These are phyloP conservation scores for Hemitrygon akajei DNA, from an alignment of 2,797 vertebrate species.

Conservation along the genomic window DNA sequence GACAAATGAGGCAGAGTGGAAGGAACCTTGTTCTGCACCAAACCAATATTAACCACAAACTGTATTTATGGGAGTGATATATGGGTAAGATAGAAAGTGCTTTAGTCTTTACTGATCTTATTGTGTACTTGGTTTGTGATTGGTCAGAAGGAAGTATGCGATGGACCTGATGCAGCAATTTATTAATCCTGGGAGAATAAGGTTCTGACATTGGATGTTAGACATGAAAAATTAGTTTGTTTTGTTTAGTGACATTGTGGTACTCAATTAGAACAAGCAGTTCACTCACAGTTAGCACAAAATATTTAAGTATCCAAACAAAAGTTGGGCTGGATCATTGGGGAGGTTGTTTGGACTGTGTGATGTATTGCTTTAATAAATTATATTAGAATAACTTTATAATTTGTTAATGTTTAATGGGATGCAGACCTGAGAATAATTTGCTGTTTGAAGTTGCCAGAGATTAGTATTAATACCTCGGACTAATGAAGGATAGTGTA, in stretches of 20 bases:
- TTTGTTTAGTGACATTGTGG: background rate
- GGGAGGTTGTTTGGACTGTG: background rate
- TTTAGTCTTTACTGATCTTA: background rate
- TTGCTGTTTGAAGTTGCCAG: background rate
- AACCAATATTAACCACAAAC: background rate
- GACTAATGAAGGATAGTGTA: constrained; percentile 8
- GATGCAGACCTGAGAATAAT: background rate
- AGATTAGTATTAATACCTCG: background rate
- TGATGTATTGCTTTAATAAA: background rate
- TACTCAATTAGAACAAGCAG: background rate
- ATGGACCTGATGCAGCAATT: background rate
- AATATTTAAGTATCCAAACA: background rate
- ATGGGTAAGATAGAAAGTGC: background rate
- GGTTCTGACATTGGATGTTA: background rate
- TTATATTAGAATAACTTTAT: background rate
- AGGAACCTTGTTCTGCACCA: background rate
- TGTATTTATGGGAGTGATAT: too few relatives aligned
- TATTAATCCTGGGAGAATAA: background rate
- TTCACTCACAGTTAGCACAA: background rate
- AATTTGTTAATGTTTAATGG: background rate
- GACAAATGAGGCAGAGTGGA: background rate
- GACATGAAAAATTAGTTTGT: background rate
- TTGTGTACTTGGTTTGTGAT: background rate
- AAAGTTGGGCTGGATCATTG: background rate
- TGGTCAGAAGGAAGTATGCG: background rate